phyloP scores from a whole-genome alignment of 1,140 invertebrate species.

The Paraescarpia echinospica region DNA sequence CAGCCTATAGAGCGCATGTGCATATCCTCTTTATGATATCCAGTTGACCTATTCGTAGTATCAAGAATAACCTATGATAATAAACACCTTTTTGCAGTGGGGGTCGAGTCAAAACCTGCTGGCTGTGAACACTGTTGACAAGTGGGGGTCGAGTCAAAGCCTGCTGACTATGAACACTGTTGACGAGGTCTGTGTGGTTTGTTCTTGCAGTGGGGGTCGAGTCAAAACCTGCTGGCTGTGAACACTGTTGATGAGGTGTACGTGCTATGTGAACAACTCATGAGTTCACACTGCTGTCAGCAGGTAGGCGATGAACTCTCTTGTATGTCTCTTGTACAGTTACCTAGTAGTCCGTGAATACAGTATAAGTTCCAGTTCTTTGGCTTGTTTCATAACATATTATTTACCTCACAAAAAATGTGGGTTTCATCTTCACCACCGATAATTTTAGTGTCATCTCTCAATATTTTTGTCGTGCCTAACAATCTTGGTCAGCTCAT shows the following conservation, averaged over 20 bases:
- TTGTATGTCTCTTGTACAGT: neutral
- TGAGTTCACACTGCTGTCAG: constrained; percentile 69
- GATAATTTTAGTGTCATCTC: too few relatives aligned
- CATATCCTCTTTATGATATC: too few relatives aligned
- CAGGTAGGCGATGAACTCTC: constrained; percentile 60
- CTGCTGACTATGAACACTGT: constrained; percentile 83
- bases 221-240: constrained; percentile 70
- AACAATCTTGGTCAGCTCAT: too few relatives aligned
- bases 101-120: constrained; percentile 63
- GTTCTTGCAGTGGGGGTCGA: constrained; percentile 55
- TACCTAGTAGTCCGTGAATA: too few relatives aligned
- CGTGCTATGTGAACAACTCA: constrained; percentile 80
- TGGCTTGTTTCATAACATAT: too few relatives aligned
- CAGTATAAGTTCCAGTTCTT: too few relatives aligned
- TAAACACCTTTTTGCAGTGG: constrained; percentile 57
- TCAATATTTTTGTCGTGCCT: too few relatives aligned
- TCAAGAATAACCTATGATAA: too few relatives aligned
- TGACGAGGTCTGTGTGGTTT: constrained; percentile 67
- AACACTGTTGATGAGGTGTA: constrained; percentile 84
- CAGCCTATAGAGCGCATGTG: too few relatives aligned
- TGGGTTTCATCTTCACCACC: too few relatives aligned
- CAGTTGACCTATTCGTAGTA: too few relatives aligned
- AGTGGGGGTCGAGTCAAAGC: constrained; percentile 59
- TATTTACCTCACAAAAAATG: too few relatives aligned
- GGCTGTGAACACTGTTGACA: constrained; percentile 82